These are phyloP conservation scores for Etheostoma cragini DNA, from an alignment of 2,113 vertebrate genomes.

Conservation along the genomic window DNA sequence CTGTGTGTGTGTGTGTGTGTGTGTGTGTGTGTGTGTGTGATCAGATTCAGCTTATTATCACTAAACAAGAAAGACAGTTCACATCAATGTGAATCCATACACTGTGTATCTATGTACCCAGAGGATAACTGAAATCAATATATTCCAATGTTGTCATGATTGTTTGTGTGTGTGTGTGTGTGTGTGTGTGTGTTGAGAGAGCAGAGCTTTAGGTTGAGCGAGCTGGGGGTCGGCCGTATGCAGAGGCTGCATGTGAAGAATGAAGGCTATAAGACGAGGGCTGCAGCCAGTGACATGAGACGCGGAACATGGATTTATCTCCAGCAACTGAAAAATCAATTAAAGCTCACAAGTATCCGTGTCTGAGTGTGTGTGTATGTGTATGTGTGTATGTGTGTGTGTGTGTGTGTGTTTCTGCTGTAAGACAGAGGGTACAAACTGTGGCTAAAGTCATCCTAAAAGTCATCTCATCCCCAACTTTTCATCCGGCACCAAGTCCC, in stretches of 20 bases:
- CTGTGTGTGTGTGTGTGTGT: slow-evolving; percentile 7
- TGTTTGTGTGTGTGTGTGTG: slow-evolving; percentile 21
- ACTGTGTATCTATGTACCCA: not conserved
- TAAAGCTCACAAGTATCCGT: slow-evolving; percentile 46
- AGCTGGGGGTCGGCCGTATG: not conserved
- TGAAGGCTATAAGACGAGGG: slow-evolving; percentile 73
- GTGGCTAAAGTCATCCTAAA: slow-evolving; percentile 53
- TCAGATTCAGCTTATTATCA: slow-evolving; percentile 49
- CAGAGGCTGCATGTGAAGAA: slow-evolving; percentile 70
- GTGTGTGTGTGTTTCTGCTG: slow-evolving; percentile 9
- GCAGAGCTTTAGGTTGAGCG: slow-evolving; percentile 50
- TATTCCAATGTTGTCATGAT: not conserved
- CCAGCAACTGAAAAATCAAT: slow-evolving; percentile 73
- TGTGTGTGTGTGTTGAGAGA: slow-evolving; percentile 43
- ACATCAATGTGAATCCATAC: slow-evolving; percentile 3
- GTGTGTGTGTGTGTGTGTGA: not conserved
- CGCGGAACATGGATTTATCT: slow-evolving; percentile 77
- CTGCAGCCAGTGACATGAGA: slow-evolving; percentile 68
- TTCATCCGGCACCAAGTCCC: slow-evolving; percentile 26
- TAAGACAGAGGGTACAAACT: slow-evolving; percentile 18
- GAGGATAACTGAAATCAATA: slow-evolving; percentile 41
- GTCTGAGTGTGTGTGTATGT: slow-evolving; percentile 19
- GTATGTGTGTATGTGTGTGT: slow-evolving; percentile 7
- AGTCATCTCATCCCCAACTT: slow-evolving; percentile 47
- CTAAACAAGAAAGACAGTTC: not conserved